These are phyloP conservation scores for Hippocampus comes DNA, from an alignment of 2,113 vertebrate genomes.

Conservation along the genomic window DNA sequence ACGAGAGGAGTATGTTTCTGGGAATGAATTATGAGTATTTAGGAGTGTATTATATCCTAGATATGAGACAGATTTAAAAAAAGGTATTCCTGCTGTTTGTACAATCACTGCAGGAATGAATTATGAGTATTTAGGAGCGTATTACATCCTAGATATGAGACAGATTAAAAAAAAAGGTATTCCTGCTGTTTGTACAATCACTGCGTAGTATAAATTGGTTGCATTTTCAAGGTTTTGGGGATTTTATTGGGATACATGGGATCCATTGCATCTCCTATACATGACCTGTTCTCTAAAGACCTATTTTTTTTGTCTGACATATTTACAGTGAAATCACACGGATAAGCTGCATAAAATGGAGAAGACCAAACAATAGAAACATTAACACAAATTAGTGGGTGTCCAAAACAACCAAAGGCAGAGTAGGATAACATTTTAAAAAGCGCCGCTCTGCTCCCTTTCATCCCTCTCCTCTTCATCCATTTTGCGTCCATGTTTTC, in stretches of 20 bases:
- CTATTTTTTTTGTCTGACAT: constrained; percentile 31
- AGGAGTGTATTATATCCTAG: background rate
- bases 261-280: constrained; percentile 15
- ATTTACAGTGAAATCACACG: constrained; percentile 60
- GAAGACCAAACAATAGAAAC: constrained; percentile 16
- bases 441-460: constrained; percentile 47
- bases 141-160: background rate
- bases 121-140: background rate
- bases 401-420: constrained; percentile 4
- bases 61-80: constrained; percentile 4
- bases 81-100: background rate
- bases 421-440: background rate
- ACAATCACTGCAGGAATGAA: constrained; percentile 6
- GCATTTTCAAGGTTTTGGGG: constrained; percentile 28
- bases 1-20: constrained; percentile 21
- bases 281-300: constrained; percentile 29
- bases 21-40: constrained; percentile 11
- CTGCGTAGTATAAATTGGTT: background rate
- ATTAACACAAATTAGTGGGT: constrained; percentile 5
- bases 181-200: background rate
- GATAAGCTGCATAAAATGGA: constrained; percentile 26
- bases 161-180: background rate
- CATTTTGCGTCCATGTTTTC: constrained; percentile 87
- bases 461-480: constrained; percentile 79
- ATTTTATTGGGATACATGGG: constrained; percentile 18